Base-by-base conservation (phyloP, 2,888 invertebrate genomes). In the Gibbula magus region DNA sequence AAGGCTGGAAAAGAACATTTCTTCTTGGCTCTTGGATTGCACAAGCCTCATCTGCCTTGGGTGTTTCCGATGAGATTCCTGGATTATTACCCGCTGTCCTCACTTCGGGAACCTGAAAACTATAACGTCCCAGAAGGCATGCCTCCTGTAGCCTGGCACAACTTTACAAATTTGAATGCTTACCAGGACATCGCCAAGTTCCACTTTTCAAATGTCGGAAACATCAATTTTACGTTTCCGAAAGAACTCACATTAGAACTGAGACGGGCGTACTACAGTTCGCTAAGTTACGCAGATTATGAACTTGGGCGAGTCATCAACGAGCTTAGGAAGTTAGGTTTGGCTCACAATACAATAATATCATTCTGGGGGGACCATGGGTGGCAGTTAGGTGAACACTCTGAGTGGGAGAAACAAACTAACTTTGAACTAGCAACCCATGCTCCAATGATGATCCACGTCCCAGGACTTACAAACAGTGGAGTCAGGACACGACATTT, bases 391-490 rank as follows among this genome's bases (percentile, higher is more conserved):
- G 85, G 86, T 8, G 86, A 86, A 53, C 85, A 84, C 51, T 84
- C 83, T 1, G 77, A 76, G 13, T 86, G 86, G 86, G 76, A 81
- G 20, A 89, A 89, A 67, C 85, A 86, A 29, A 87, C 87, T 0
- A 87, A 88, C 74, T 88, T 89, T 76, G 87, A 89, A 76, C 75
- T 87, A 0, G 82, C 86, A 0, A 85, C 87, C 0, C 88, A 86
- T 61, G 87, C 86, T n/a, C 89, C 89, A 2, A 85, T 88, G 85
- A 86, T 89, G 85, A 70, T 89, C 5, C 82, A 77, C n/a, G 81
- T 86, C 20, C 85, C 83, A 0, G 86, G 85, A 8, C 4, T 80
- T n/a, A 86, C 86, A 0, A 83, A 85, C 61, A 13, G 25, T 13
- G 83, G 84, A 5, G 80, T 86, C 22, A 56, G 56, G 13, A 84